phyloP scores from a whole-genome alignment of 2,888 invertebrate genomes.

The Plagodis pulveraria region DNA sequence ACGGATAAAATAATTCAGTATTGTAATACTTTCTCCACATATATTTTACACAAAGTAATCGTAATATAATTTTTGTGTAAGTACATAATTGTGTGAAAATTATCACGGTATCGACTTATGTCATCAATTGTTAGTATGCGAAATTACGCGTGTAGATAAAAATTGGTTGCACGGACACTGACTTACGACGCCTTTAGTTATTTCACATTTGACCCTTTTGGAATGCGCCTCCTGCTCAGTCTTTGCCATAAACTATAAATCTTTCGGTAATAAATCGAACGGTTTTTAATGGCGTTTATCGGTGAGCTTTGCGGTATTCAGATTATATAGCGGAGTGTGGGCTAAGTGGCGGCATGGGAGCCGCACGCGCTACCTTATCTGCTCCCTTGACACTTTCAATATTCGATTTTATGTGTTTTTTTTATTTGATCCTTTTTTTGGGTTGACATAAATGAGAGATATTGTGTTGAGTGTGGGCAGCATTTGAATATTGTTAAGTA shows the following conservation, averaged over 20 bases:
- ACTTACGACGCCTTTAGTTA: slow-evolving; percentile 19
- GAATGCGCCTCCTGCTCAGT: slow-evolving; percentile 34
- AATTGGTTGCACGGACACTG: slow-evolving; percentile 17
- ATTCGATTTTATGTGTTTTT: slow-evolving; percentile 75
- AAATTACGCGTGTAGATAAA: slow-evolving; percentile 14
- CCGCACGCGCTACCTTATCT: slow-evolving; percentile 80
- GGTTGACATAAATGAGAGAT: background rate
- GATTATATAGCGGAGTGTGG: slow-evolving; percentile 62
- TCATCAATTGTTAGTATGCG: background rate
- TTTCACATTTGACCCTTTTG: slow-evolving; percentile 24
- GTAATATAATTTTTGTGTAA: background rate
- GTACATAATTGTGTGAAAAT: too few relatives aligned
- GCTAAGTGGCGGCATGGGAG: slow-evolving; percentile 79
- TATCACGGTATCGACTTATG: too few relatives aligned
- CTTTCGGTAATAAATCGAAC: slow-evolving; percentile 83
- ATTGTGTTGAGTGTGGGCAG: too few relatives aligned
- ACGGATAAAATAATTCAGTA: too few relatives aligned
- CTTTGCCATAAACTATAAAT: slow-evolving; percentile 52
- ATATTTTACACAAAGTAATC: background rate
- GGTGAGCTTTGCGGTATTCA: slow-evolving; percentile 83
- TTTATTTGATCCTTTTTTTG: slow-evolving; percentile 40
- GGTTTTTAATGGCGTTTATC: slow-evolving; percentile 85
- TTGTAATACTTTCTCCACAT: too few relatives aligned
- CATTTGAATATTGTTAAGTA: too few relatives aligned
- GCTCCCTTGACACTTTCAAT: slow-evolving; percentile 83